These are phyloP conservation scores for Saxidomus purpurata DNA, from an alignment of 1,140 invertebrate species.

Conservation along the genomic window DNA sequence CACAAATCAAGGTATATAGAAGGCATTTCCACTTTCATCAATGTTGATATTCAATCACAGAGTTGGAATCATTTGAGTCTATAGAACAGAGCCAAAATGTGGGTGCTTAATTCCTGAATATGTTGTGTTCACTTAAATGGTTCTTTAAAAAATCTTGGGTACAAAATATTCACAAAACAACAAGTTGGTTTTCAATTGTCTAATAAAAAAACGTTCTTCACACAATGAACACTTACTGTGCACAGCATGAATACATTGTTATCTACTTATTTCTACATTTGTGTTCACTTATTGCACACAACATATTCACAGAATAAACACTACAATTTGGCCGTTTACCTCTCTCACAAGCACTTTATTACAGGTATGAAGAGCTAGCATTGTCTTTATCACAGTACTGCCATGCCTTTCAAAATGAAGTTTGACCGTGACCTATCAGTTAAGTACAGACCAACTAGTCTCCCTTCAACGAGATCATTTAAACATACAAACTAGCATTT, in stretches of 20 bases:
- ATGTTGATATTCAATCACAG: not conserved
- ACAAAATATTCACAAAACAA: too few species aligned
- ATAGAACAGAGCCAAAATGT: not conserved
- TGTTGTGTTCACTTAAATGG: constrained; percentile 5
- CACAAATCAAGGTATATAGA: not conserved
- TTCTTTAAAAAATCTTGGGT: too few species aligned
- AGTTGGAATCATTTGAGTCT: constrained; percentile 4
- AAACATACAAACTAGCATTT: not conserved
- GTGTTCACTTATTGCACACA: not conserved
- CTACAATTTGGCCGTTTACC: not conserved
- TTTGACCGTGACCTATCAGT: not conserved
- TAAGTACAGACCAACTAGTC: not conserved
- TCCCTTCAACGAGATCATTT: constrained; percentile 11
- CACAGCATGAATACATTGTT: not conserved
- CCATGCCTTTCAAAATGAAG: constrained; percentile 10
- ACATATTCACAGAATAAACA: constrained; percentile 4
- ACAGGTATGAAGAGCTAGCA: not conserved
- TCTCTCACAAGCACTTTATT: not conserved
- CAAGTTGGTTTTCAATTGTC: too few species aligned
- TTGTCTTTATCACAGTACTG: constrained; percentile 38
- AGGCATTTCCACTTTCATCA: not conserved
- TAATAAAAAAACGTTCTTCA: not conserved
- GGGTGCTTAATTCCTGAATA: not conserved
- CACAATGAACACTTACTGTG: not conserved
- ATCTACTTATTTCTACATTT: not conserved